phyloP scores from a whole-genome alignment of 2,888 invertebrate genomes.

The Phymatocera aterrima region DNA sequence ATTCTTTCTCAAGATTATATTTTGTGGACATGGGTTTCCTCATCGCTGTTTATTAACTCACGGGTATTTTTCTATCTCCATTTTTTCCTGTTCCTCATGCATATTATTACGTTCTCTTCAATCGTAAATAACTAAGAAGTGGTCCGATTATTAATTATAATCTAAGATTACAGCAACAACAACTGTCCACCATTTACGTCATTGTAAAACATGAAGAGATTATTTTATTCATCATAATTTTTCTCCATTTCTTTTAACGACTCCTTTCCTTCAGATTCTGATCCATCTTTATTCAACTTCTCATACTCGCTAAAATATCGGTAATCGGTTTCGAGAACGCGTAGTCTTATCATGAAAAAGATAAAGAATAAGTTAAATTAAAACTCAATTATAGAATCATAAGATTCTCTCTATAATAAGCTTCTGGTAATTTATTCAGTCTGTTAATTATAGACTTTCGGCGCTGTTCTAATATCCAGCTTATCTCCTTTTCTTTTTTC shows the following conservation, averaged over 20 bases:
- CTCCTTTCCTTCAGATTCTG: background rate
- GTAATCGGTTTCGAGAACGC: background rate
- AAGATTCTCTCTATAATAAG: too few species aligned
- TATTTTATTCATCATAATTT: background rate
- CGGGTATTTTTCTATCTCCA: background rate
- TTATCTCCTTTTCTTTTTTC: constrained; percentile 52
- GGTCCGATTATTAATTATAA: background rate
- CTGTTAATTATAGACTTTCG: too few species aligned
- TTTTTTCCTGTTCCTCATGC: background rate
- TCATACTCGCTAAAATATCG: background rate
- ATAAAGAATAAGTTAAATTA: background rate
- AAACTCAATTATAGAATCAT: background rate
- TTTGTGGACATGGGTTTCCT: background rate
- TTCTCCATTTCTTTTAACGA: background rate
- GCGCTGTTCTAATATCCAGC: background rate
- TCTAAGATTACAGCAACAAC: background rate
- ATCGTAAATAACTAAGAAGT: background rate
- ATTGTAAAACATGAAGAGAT: background rate
- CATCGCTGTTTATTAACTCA: background rate
- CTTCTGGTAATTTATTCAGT: too few species aligned
- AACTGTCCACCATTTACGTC: background rate
- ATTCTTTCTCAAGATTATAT: background rate
- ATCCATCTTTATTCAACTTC: background rate
- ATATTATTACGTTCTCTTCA: background rate
- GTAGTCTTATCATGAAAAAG: background rate